Base-by-base conservation (phyloP, 2,888 invertebrate species). In the Schrankia costaestrigalis region DNA sequence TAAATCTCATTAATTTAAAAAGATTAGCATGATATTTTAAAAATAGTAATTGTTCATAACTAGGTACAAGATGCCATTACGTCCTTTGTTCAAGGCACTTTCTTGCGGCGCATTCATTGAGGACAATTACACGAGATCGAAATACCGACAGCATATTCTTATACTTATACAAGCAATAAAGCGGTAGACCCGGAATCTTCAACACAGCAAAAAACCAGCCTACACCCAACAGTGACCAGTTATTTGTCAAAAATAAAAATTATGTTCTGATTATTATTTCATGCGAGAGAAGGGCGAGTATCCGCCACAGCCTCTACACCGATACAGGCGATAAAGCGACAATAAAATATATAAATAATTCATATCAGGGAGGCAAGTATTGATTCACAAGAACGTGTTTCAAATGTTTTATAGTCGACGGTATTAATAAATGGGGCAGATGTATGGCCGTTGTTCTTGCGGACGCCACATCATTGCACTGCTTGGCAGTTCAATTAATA, bases 171-270 rank as follows among this genome's bases (percentile, higher is more conserved):
- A 66, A 52, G 51, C 51, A 59, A 58, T 63, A 62, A 61, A 57
- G 42, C 40, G 46, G 46, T 39, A 46, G 47, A 42, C 51, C 56
- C 56, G 65, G 73, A 64, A 71, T 71, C 67, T 52, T 50, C 38
- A 40, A 57, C 58, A 52, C 40, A 46, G 50, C 46, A 35, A 80
- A 82, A 81, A 80, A 78, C 70, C 58, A 38, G 66, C 47, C 58
- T 51, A 50, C 64, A 55, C 60, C 69, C 68, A 56, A 53, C 48
- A 13, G 25, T 68, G 72, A 60, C 71, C 80, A 74, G 82, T 78
- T 83, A 85, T 86, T 87, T 87, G 85, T 86, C 85, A 84, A 83
- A 84, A 84, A 79, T 75, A 78, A 84, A n/a, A 84, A 82, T 85
- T 72, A 83, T 78, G 73, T 78, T 66, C 71, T 72, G 84, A 84